Conservation (phyloP, 2,888 invertebrate species). For the Eupithecia pulchellata region DNA sequence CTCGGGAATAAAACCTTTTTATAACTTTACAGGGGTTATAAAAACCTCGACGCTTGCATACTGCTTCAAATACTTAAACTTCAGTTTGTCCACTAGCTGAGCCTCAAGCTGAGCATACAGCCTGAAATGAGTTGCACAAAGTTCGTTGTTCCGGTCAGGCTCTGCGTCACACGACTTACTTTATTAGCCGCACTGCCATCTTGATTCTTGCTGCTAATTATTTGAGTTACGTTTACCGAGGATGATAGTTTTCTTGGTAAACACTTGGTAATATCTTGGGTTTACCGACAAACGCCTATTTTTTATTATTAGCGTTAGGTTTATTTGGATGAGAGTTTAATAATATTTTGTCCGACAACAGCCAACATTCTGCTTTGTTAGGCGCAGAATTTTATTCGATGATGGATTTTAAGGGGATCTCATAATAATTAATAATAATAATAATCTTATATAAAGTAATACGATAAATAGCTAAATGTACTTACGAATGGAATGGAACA, state of each 20-base stretch:
- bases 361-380: neutral
- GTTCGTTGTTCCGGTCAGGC: constrained; percentile 41
- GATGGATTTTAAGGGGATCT: neutral
- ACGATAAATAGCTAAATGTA: neutral
- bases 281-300: neutral
- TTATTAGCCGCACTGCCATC: constrained; percentile 20
- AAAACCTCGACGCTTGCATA: neutral
- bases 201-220: constrained; percentile 16
- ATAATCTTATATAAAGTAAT: neutral
- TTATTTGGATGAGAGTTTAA: neutral
- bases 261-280: neutral
- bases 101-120: constrained; percentile 26
- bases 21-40: neutral
- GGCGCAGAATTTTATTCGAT: neutral
- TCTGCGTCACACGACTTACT: constrained; percentile 35
- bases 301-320: neutral
- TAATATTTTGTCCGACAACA: neutral
- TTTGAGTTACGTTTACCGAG: neutral
- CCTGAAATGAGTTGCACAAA: constrained; percentile 37
- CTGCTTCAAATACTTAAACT: neutral
- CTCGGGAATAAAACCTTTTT: neutral
- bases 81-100: constrained; percentile 24
- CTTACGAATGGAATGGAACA: neutral
- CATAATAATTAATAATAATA: neutral
- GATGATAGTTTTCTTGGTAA: constrained; percentile 9